Conservation (phyloP, 2,797 vertebrate genomes). For the Coluber constrictor region DNA sequence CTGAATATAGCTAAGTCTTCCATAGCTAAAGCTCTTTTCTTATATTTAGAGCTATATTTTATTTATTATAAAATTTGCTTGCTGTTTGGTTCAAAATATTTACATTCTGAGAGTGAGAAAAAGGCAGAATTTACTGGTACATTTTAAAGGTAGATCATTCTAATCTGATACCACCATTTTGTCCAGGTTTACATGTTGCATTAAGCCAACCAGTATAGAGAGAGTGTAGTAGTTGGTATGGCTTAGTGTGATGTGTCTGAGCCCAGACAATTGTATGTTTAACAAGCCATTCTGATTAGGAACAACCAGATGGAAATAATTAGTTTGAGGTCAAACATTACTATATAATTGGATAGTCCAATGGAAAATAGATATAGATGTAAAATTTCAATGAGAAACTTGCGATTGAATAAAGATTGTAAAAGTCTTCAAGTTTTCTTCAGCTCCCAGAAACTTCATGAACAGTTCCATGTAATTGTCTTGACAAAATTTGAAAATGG, state of each 20-base stretch:
- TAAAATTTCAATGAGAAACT: not conserved
- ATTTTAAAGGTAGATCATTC: not conserved
- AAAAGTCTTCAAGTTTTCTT: not conserved
- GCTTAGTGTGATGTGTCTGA: not conserved
- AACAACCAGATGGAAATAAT: not conserved
- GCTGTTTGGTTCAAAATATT: not conserved
- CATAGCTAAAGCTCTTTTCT: not conserved
- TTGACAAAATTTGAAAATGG: not conserved
- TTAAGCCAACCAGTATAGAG: not conserved
- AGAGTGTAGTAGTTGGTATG: not conserved
- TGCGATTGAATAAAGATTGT: not conserved
- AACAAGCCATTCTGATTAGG: not conserved
- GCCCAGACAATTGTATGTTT: not conserved
- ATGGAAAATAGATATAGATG: not conserved
- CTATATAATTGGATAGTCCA: not conserved
- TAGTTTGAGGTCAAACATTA: not conserved
- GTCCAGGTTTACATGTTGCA: not conserved
- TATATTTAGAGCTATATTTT: not conserved
- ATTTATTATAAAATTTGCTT: not conserved
- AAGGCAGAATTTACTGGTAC: not conserved
- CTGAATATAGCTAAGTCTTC: not conserved
- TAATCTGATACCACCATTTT: not conserved
- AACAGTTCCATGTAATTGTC: not conserved
- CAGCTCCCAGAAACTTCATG: not conserved
- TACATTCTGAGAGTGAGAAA: not conserved